Percentiles rank a stretch among this genome's conserved stretches.
These are phyloP conservation scores for Agonopterix arenella DNA, from an alignment of 2,888 invertebrate genomes.

Conservation along the genomic window DNA sequence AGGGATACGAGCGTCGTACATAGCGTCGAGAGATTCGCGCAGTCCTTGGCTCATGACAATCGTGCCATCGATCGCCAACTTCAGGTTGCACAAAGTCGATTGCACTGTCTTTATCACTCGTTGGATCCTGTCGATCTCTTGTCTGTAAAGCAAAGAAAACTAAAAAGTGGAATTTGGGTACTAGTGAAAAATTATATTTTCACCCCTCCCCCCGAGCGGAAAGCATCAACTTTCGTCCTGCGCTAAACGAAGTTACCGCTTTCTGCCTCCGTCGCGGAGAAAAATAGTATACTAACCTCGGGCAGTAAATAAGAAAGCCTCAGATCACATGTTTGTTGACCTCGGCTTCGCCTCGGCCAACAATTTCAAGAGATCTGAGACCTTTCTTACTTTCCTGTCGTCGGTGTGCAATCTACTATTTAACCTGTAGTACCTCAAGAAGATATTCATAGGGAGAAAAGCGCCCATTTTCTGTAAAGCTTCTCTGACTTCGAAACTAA, in stretches of 20 bases:
- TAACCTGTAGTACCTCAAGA: slow-evolving; percentile 76
- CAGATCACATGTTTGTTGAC: too few relatives aligned
- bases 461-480: slow-evolving; percentile 94
- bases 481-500: slow-evolving; percentile 93
- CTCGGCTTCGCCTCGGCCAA: too few relatives aligned
- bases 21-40: slow-evolving; percentile 92
- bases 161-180: background rate
- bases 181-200: too few relatives aligned
- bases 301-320: too few relatives aligned
- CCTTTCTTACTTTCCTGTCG: too few relatives aligned
- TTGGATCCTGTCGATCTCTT: slow-evolving; percentile 90
- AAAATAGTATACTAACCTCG: too few relatives aligned
- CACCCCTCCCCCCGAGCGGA: too few relatives aligned
- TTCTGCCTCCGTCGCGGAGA: too few relatives aligned
- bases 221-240: too few relatives aligned
- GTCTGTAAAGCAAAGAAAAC: slow-evolving; percentile 53
- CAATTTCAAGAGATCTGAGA: too few relatives aligned
- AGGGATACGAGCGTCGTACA: slow-evolving; percentile 97
- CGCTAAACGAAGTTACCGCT: too few relatives aligned
- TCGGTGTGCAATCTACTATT: too few relatives aligned
- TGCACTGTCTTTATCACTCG: slow-evolving; percentile 88
- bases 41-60: slow-evolving; percentile 97
- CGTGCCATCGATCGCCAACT: slow-evolving; percentile 97
- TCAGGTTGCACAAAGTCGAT: slow-evolving; percentile 90
- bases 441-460: slow-evolving; percentile 96